These are phyloP conservation scores for Oxygymnocypris stewartii DNA, from an alignment of 2,113 vertebrate genomes.

Conservation along the genomic window DNA sequence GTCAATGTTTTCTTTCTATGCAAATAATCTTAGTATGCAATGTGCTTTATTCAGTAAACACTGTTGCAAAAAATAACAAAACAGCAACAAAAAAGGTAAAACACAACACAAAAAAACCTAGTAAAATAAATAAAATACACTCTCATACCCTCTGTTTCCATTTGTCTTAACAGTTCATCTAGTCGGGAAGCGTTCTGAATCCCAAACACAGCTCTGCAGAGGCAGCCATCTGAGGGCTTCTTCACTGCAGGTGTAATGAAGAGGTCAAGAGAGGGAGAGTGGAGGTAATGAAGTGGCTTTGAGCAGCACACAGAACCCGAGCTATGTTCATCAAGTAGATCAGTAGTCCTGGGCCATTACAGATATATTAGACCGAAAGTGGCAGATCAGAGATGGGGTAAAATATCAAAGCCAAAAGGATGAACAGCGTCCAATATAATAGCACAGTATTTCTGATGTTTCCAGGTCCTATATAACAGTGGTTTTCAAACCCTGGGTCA, in stretches of 20 bases:
- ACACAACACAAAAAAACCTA: neutral
- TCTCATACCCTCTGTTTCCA: neutral
- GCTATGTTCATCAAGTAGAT: slow-evolving; percentile 57
- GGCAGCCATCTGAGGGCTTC: slow-evolving; percentile 44
- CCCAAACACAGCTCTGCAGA: slow-evolving; percentile 30
- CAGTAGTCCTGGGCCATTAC: slow-evolving; percentile 66
- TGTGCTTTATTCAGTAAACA: neutral
- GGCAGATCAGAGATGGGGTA: slow-evolving; percentile 57
- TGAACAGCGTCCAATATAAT: neutral
- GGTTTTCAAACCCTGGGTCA: too few species aligned
- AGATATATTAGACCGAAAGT: slow-evolving; percentile 68
- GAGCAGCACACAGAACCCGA: slow-evolving; percentile 40
- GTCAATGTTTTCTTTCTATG: neutral
- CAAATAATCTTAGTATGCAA: neutral
- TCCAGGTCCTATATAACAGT: neutral
- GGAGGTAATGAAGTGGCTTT: slow-evolving; percentile 41
- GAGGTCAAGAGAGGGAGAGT: slow-evolving; percentile 29
- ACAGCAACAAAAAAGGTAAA: neutral
- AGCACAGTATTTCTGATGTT: neutral
- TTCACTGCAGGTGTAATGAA: slow-evolving; percentile 40
- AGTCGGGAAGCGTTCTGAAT: neutral
- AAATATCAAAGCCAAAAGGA: neutral
- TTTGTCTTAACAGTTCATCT: neutral
- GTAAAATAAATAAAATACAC: neutral
- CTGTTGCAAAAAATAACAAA: neutral